Evolutionary conservation across 2,888 invertebrate species (phyloP).

Genomic region (Aleiodes leptofemur): DNA sequence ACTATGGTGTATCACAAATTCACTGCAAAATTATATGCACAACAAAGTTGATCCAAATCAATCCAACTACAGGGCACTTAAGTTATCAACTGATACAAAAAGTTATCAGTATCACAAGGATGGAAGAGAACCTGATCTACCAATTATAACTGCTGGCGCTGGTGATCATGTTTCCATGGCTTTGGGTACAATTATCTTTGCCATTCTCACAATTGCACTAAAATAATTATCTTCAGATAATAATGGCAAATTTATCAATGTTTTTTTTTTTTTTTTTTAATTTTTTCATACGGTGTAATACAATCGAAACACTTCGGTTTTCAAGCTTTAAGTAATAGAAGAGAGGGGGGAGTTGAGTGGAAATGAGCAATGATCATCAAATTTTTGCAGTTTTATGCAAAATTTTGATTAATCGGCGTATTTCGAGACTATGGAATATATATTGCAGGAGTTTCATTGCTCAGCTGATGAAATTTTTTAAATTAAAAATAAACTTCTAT

Average conservation of each 20-base stretch:
- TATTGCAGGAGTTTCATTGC: neutral
- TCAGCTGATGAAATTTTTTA: too few relatives aligned
- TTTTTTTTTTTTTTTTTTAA: slow-evolving; percentile 1
- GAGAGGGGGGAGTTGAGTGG: neutral
- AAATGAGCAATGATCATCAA: neutral
- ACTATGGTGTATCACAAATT: slow-evolving; percentile 83
- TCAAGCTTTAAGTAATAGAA: slow-evolving; percentile 20
- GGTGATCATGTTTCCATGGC: slow-evolving; percentile 55
- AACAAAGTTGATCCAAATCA: slow-evolving; percentile 78
- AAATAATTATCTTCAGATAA: slow-evolving; percentile 21
- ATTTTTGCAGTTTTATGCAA: slow-evolving; percentile 33
- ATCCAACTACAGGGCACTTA: slow-evolving; percentile 81
- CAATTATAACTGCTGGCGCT: slow-evolving; percentile 61
- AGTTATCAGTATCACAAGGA: slow-evolving; percentile 79
- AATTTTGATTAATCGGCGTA: neutral
- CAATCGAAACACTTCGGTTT: slow-evolving; percentile 33
- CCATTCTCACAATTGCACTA: slow-evolving; percentile 51
- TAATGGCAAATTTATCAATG: neutral
- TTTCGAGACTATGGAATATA: neutral
- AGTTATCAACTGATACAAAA: slow-evolving; percentile 78
- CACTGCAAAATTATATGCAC: slow-evolving; percentile 81
- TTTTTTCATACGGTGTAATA: slow-evolving; percentile 8
- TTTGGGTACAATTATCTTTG: slow-evolving; percentile 53
- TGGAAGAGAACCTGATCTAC: slow-evolving; percentile 63
- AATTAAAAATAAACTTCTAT: too few relatives aligned